Evolutionary conservation across 2,113 vertebrate genomes (phyloP).

Genomic region (Marcusenius ussheri): DNA sequence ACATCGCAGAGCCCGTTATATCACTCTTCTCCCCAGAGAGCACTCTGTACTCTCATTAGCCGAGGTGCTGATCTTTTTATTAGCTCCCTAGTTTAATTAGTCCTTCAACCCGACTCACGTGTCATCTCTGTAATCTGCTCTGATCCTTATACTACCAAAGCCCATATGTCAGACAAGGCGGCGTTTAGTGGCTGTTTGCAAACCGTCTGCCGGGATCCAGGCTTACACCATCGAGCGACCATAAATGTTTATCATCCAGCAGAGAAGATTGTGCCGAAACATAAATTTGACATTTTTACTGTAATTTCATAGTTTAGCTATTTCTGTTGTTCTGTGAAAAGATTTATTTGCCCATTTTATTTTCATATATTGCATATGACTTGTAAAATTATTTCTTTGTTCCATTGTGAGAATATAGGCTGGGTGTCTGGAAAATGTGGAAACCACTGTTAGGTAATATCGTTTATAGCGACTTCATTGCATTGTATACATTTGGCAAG

Average conservation of each 20-base stretch:
- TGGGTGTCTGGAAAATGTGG: background rate
- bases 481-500: background rate
- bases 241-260: background rate
- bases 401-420: background rate
- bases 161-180: conserved; percentile 4
- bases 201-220: background rate
- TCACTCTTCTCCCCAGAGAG: conserved; percentile 15
- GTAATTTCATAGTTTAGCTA: background rate
- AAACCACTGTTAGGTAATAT: background rate
- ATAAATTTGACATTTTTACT: background rate
- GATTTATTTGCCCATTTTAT: background rate
- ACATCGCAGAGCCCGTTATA: conserved; percentile 8
- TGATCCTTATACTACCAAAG: conserved; percentile 16
- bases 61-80: conserved; percentile 22
- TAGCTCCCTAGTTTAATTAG: conserved; percentile 7
- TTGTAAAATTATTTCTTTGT: background rate
- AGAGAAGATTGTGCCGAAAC: background rate
- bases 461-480: background rate
- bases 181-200: background rate
- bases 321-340: background rate
- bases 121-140: conserved; percentile 8
- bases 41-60: conserved; percentile 19
- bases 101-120: conserved; percentile 13
- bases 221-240: background rate
- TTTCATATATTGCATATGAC: background rate